Conservation (phyloP, 2,797 vertebrate species). For the Enteromius thamalakanensis region DNA sequence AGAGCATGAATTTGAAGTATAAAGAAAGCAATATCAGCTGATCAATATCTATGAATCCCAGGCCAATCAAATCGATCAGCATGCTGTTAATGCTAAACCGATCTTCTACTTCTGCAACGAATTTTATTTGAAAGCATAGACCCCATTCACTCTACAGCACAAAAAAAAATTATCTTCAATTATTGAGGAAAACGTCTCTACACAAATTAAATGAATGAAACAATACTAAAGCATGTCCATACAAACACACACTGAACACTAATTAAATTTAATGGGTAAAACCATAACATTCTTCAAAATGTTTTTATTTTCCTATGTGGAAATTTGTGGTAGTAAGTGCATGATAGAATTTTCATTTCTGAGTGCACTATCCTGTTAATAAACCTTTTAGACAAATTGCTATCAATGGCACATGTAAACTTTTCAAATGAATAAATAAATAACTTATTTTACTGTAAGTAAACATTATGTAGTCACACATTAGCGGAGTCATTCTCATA, state of each 20-base stretch:
- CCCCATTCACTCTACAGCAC: not conserved
- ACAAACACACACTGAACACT: not conserved
- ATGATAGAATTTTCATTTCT: too few relatives aligned
- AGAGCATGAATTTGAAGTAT: not conserved
- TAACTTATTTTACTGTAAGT: not conserved
- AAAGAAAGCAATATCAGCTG: slow-evolving; percentile 18
- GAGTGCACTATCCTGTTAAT: not conserved
- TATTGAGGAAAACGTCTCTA: not conserved
- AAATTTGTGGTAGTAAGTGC: not conserved
- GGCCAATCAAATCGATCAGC: slow-evolving; percentile 2
- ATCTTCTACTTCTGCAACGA: not conserved
- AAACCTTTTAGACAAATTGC: not conserved
- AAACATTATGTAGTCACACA: not conserved
- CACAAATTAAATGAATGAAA: not conserved
- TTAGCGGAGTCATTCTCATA: not conserved
- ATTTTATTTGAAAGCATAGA: not conserved
- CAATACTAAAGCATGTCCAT: not conserved
- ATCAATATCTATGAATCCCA: not conserved
- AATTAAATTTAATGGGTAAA: not conserved
- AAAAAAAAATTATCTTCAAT: not conserved
- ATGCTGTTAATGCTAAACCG: not conserved
- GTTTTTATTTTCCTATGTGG: too few relatives aligned
- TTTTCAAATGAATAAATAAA: not conserved
- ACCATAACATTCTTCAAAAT: too few relatives aligned
- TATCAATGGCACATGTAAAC: not conserved